Evolutionary conservation across 2,113 vertebrate species (phyloP).

Genomic region (Calypte anna): DNA sequence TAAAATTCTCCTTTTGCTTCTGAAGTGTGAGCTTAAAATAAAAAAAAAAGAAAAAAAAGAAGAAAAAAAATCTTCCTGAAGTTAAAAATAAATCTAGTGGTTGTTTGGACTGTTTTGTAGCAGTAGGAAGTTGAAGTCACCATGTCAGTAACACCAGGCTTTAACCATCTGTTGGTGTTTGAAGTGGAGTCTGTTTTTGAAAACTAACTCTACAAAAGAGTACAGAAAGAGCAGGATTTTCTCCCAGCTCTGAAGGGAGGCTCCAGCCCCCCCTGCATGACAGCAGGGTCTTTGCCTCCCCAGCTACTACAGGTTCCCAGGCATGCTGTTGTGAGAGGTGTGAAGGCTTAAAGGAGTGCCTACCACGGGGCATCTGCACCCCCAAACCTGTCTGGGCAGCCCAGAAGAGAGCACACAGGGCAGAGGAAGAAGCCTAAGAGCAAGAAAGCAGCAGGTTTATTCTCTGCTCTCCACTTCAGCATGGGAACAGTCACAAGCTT

Average conservation of each 20-base stretch:
- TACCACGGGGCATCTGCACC: not conserved
- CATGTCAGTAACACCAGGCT: not conserved
- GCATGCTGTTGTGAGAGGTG: not conserved
- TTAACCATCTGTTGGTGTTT: not conserved
- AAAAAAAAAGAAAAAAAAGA: not conserved
- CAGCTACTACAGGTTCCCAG: not conserved
- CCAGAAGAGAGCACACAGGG: accelerated
- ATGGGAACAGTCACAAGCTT: not conserved
- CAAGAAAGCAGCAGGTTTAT: not conserved
- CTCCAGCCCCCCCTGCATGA: not conserved
- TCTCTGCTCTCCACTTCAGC: not conserved
- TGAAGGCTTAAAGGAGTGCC: not conserved
- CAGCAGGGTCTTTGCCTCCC: not conserved
- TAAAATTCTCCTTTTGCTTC: not conserved
- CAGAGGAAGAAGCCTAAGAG: not conserved
- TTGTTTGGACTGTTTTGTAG: slow-evolving; percentile 3
- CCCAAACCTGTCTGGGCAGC: not conserved
- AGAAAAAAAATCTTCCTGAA: not conserved
- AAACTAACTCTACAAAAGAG: not conserved
- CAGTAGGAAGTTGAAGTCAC: slow-evolving; percentile 20
- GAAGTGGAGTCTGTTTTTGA: not conserved
- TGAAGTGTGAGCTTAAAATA: not conserved
- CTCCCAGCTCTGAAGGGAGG: not conserved
- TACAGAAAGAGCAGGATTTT: not conserved
- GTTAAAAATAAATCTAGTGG: slow-evolving; percentile 48